Evolutionary conservation across 2,888 invertebrate species (phyloP).

Genomic region (Morinoia aosen): DNA sequence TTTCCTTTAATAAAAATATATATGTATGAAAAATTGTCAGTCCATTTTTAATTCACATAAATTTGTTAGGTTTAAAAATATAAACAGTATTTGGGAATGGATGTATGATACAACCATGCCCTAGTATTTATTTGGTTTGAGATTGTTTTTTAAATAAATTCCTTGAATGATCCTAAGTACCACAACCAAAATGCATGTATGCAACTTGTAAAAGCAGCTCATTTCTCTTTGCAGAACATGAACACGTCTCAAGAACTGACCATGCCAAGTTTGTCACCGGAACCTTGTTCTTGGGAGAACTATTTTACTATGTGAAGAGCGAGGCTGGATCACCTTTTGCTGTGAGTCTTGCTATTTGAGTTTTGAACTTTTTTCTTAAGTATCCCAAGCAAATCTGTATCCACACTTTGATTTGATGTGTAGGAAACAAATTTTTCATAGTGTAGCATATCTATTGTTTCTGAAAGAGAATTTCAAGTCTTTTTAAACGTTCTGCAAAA

Average conservation of each 20-base stretch:
- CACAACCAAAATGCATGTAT: too few relatives aligned
- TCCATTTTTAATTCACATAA: too few relatives aligned
- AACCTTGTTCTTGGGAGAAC: constrained; percentile 36
- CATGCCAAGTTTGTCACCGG: constrained; percentile 29
- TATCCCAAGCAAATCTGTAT: background rate
- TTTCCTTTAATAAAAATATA: too few relatives aligned
- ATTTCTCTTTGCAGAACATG: background rate
- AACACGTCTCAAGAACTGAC: background rate
- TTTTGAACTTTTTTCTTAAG: background rate
- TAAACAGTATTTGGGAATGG: too few relatives aligned
- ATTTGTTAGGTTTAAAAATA: too few relatives aligned
- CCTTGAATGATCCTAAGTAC: too few relatives aligned
- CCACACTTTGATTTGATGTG: background rate
- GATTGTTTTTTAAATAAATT: too few relatives aligned
- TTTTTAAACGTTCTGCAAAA: background rate
- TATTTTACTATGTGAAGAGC: constrained; percentile 41
- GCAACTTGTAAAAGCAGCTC: too few relatives aligned
- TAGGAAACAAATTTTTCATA: background rate
- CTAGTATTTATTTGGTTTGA: too few relatives aligned
- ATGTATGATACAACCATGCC: too few relatives aligned
- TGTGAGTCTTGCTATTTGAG: background rate
- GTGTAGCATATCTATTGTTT: background rate
- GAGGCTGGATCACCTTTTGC: constrained; percentile 15
- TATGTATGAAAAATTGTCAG: too few relatives aligned
- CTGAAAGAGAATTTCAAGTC: background rate